These are phyloP conservation scores for Drosophila koepferae DNA, from an alignment of 2,888 invertebrate genomes.

Conservation along the genomic window DNA sequence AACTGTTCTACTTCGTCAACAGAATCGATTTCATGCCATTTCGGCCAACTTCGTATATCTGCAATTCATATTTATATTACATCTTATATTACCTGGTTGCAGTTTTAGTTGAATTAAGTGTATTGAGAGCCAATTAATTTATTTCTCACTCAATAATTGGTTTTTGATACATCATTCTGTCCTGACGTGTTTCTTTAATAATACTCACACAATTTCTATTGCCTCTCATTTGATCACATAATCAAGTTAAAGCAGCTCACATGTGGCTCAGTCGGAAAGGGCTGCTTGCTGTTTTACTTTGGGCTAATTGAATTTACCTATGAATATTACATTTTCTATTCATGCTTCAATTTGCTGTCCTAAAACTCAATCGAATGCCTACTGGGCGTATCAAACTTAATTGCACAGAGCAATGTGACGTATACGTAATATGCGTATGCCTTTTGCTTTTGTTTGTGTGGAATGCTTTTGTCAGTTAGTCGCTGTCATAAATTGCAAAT, in stretches of 20 bases:
- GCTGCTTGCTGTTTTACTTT: constrained; percentile 14
- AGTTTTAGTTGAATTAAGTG: background rate
- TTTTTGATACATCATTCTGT: background rate
- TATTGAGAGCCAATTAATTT: background rate
- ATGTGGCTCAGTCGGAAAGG: constrained; percentile 14
- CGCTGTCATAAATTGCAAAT: constrained; percentile 54
- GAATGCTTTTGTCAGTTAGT: constrained; percentile 31
- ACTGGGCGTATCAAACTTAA: constrained; percentile 37
- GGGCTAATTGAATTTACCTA: constrained; percentile 46
- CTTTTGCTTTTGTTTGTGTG: background rate
- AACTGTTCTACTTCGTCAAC: background rate
- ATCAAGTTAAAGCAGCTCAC: constrained; percentile 30
- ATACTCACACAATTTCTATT: constrained; percentile 16
- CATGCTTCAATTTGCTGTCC: background rate
- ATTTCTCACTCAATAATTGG: constrained; percentile 3
- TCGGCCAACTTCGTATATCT: too few relatives aligned
- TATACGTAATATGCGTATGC: constrained; percentile 21
- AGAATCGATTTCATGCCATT: too few relatives aligned
- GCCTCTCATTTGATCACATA: constrained; percentile 19
- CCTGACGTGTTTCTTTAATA: background rate
- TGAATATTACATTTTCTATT: constrained; percentile 43
- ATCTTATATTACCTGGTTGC: background rate
- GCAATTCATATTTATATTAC: too few relatives aligned
- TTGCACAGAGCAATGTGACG: constrained; percentile 39
- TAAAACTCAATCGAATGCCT: constrained; percentile 14